Percentiles rank a stretch among this genome's conserved stretches.
Conservation (phyloP, 1,140 invertebrate species). For the Panagrolaimus sp. region DNA sequence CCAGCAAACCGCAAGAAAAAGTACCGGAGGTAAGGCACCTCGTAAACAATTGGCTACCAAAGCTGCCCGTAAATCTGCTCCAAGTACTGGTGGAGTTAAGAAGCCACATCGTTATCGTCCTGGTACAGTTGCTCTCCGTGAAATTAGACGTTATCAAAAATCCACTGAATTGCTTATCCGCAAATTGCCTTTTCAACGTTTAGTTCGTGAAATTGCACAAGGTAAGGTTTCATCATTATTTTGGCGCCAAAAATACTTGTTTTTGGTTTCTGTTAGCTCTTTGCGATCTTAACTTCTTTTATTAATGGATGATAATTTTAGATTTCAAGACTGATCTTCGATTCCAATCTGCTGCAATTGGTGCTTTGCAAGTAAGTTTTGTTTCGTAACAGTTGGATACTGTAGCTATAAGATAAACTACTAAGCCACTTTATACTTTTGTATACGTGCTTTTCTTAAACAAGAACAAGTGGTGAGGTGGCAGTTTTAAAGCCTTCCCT, state of each 20-base stretch:
- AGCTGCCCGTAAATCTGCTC: conserved; percentile 70
- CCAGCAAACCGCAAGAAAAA: too few species aligned
- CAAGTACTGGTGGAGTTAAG: conserved; percentile 71
- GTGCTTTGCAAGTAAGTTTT: conserved; percentile 62
- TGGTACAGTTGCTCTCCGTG: conserved; percentile 60
- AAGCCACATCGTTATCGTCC: conserved; percentile 67
- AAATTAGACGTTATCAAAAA: conserved; percentile 63
- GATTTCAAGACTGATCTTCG: conserved; percentile 71
- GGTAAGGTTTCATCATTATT: conserved; percentile 43
- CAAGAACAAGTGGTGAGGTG: too few species aligned
- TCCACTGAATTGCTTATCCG: conserved; percentile 70
- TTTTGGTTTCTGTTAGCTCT: too few species aligned
- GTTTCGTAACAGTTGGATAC: too few species aligned
- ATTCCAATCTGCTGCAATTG: conserved; percentile 73
- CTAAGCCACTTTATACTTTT: too few species aligned
- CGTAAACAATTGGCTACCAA: conserved; percentile 79
- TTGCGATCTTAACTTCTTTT: too few species aligned
- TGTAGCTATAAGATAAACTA: too few species aligned
- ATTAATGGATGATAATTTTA: too few species aligned
- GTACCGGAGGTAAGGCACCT: conserved; percentile 75
- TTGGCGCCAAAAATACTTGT: too few species aligned
- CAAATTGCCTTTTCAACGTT: conserved; percentile 62
- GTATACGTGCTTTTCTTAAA: too few species aligned
- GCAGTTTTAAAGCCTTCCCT: too few species aligned
- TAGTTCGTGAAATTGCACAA: conserved; percentile 73